phyloP scores from a whole-genome alignment of 2,113 vertebrate genomes.

The Aix galericulata region DNA sequence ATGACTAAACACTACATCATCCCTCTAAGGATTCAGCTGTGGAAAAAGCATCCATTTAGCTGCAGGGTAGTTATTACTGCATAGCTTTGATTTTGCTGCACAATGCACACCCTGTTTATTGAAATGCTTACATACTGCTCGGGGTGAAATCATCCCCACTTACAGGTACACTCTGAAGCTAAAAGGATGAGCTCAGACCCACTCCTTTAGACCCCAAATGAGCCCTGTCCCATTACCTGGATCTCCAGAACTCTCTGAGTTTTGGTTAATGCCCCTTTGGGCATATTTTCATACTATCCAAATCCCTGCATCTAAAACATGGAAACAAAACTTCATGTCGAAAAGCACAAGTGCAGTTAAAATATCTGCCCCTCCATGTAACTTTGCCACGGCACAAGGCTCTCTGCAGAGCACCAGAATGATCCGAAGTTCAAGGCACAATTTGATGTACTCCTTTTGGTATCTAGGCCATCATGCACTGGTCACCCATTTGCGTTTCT shows the following conservation, averaged over 20 bases:
- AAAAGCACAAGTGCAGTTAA: not conserved
- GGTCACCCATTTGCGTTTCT: not conserved
- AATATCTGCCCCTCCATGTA: not conserved
- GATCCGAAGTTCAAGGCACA: not conserved
- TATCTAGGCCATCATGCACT: not conserved
- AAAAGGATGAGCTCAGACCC: slow-evolving; percentile 10
- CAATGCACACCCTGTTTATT: slow-evolving; percentile 29
- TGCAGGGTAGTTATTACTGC: slow-evolving; percentile 62
- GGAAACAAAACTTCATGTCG: not conserved
- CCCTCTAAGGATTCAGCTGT: slow-evolving; percentile 61
- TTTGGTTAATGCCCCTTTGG: not conserved
- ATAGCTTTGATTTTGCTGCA: slow-evolving; percentile 53
- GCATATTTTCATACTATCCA: not conserved
- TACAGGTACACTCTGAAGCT: slow-evolving; percentile 1
- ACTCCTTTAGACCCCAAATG: not conserved
- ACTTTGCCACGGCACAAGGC: not conserved
- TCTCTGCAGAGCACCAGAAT: not conserved
- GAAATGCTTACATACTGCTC: slow-evolving; percentile 19
- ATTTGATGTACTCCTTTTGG: not conserved
- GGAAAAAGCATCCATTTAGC: slow-evolving; percentile 58
- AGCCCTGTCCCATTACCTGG: not conserved
- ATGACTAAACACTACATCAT: slow-evolving; percentile 66
- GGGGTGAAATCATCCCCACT: not conserved
- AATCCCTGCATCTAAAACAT: not conserved
- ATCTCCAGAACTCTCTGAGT: not conserved